Percentiles rank a stretch among this genome's conserved stretches.
Evolutionary conservation across 2,113 vertebrate species (phyloP).

Genomic region (Steatornis caripensis): DNA sequence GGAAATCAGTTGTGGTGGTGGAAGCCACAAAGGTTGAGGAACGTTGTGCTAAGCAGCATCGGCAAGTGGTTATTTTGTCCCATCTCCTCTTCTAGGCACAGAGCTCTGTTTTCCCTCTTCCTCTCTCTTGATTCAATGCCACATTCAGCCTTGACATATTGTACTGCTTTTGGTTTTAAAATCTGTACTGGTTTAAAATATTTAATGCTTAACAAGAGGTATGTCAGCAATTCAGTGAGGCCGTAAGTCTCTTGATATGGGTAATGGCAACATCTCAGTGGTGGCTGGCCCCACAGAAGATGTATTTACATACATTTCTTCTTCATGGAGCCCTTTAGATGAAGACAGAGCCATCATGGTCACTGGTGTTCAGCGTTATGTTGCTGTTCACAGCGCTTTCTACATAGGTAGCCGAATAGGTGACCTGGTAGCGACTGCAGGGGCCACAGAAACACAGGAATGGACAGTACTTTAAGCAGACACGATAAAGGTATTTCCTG

Average conservation of each 20-base stretch:
- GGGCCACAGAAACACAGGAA: slow-evolving; percentile 38
- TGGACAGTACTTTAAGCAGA: slow-evolving; percentile 57
- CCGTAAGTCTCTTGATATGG: neutral
- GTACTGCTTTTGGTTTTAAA: neutral
- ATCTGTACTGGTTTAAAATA: neutral
- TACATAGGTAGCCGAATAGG: slow-evolving; percentile 1
- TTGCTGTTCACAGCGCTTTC: slow-evolving; percentile 43
- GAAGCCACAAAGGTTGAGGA: neutral
- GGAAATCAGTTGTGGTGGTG: neutral
- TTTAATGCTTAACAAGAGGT: neutral
- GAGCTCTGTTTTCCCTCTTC: too few species aligned
- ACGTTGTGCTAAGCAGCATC: neutral
- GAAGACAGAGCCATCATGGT: slow-evolving; percentile 42
- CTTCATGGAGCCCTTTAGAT: slow-evolving; percentile 1
- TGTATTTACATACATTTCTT: neutral
- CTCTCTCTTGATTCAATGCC: too few species aligned
- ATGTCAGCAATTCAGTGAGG: neutral
- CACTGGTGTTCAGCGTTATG: slow-evolving; percentile 59
- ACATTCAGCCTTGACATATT: neutral
- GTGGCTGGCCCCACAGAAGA: neutral
- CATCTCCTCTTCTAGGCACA: too few species aligned
- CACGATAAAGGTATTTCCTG: slow-evolving; percentile 72
- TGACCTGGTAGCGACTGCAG: neutral
- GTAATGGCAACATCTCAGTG: neutral
- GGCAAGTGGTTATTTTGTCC: neutral